Base-by-base conservation (phyloP, 1,140 invertebrate genomes). In the Oscheius sp. region DNA sequence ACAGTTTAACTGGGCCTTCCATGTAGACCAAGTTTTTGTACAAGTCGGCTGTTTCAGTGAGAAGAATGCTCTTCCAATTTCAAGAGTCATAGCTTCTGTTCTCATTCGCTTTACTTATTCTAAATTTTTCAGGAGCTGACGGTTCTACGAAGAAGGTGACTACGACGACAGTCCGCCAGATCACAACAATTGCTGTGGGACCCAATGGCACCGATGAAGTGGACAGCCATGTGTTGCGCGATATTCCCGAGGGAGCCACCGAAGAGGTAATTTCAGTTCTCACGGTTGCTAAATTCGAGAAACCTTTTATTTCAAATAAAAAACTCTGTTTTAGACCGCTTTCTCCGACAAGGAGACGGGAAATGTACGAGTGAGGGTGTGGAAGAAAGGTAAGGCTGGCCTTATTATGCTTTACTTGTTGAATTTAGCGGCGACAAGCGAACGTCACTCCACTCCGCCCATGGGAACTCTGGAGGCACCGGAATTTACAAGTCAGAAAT, bases 271-370 rank as follows among this genome's bases (percentile, higher is more conserved):
- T 10, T 7, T 20, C 3, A 4, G 23, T 55, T 20, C 20, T 29
- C 3, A 55, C 4, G 20, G 31, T 55, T 20, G 31, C 52, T 55
- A 29, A 26, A 7, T 26, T n/a, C 4, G 42, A 45, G 20, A 45
- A 45, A 13, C 13, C n/a, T n/a, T n/a, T n/a, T n/a, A n/a, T n/a
- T n/a, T n/a, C n/a, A n/a, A n/a, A n/a, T n/a, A n/a, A n/a, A n/a
- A n/a, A n/a, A n/a, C n/a, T n/a, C n/a, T n/a, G 42, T 45, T 45
- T 45, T 38, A 72, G 23, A 55, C 42, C 13, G 65, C 63, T 18
- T 74, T 45, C 38, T 38, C 63, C 15, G 72, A 74, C 49, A 74
- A 68, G 36, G 72, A 68, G 34, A 62, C 72, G 4, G 55, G 65
- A 10, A 34, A 59, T 58, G 64, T 68, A 2, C 23, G 55, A 23